Evolutionary conservation across 2,888 invertebrate genomes (phyloP), one percentile per base, ranked within the genome.

Genomic region (Cantharis rustica): DNA sequence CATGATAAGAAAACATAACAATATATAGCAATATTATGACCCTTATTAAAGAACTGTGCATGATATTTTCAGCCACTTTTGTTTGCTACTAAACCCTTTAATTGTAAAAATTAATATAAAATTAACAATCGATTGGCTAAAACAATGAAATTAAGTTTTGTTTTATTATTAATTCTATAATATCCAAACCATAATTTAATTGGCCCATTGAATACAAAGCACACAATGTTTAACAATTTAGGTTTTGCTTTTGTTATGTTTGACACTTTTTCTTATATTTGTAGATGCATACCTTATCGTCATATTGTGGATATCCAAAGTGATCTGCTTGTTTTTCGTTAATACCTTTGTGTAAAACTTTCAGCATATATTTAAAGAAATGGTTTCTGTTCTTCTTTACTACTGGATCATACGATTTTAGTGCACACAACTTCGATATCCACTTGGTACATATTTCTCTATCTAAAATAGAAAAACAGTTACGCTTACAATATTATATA

Each of bases 351-450:
- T 86, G 84, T 72, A 88, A 79, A 31, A 88, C 84, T 16, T 84
- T 84, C 70, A 91, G 80, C 83, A 90, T 89, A 79, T 90, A 91
- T 63, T 88, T 87, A 82, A 91, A 88, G 82, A 91, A 92, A 9
- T 85, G 85, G 81, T 91, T 91, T 27, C 91, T 88, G 81, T 91
- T 89, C 77, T 86, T 88, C 82, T 91, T 91, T 0, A 90, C 90
- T 23, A 86, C 86, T 2, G 88, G 80, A 79, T 89, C 89, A 16
- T 86, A 83, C 0, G 89, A 88, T 71, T 88, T 87, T 72, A 91
- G 84, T 1, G 85, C 84, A 26, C 86, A 85, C 62, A 89, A 85
- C 82, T 88, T 89, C 31, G 83, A 80, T 69, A 91, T 85, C 88
- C 90, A 89, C 83, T 89, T 88, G 31, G 85, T 86, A 79, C 88